phyloP scores from a whole-genome alignment of 1,140 invertebrate genomes.

The Ectropis grisescens region DNA sequence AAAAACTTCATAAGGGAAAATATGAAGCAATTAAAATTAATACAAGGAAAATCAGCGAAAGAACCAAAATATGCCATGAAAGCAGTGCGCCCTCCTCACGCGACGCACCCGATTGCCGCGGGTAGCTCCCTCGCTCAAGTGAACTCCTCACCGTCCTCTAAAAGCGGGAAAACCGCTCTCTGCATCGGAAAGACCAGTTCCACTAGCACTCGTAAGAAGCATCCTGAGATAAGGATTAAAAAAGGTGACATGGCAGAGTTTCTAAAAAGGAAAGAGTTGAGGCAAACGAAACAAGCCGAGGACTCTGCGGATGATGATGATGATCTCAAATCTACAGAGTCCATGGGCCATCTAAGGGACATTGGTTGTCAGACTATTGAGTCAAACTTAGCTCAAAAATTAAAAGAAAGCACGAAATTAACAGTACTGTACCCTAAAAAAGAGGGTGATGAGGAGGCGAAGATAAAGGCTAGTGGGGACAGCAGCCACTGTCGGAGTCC shows the following conservation, averaged over 20 bases:
- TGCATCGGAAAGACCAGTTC: slow-evolving; percentile 35
- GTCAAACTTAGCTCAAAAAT: slow-evolving; percentile 43
- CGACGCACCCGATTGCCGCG: slow-evolving; percentile 20
- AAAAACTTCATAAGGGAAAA: slow-evolving; percentile 73
- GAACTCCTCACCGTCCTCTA: slow-evolving; percentile 48
- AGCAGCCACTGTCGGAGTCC: slow-evolving; percentile 25
- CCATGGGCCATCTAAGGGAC: slow-evolving; percentile 39
- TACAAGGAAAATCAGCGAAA: slow-evolving; percentile 62
- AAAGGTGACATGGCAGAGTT: slow-evolving; percentile 65
- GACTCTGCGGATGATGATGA: slow-evolving; percentile 22
- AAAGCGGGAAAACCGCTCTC: slow-evolving; percentile 35
- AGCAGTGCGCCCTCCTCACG: slow-evolving; percentile 26
- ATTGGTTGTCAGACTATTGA: slow-evolving; percentile 56
- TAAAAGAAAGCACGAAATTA: slow-evolving; percentile 44
- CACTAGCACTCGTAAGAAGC: slow-evolving; percentile 31
- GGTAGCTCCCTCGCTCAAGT: slow-evolving; percentile 34
- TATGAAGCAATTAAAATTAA: slow-evolving; percentile 68
- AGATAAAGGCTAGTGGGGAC: slow-evolving; percentile 53
- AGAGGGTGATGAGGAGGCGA: slow-evolving; percentile 38
- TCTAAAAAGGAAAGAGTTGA: slow-evolving; percentile 46
- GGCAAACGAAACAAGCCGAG: slow-evolving; percentile 24
- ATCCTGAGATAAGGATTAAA: slow-evolving; percentile 41
- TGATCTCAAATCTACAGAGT: slow-evolving; percentile 31
- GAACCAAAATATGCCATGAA: slow-evolving; percentile 45
- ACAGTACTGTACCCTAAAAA: slow-evolving; percentile 50